A percentile compares a stretch with the other conserved stretches of the same genome.
phyloP scores from a whole-genome alignment of 2,888 invertebrate species.

The Nebria brevicollis region DNA sequence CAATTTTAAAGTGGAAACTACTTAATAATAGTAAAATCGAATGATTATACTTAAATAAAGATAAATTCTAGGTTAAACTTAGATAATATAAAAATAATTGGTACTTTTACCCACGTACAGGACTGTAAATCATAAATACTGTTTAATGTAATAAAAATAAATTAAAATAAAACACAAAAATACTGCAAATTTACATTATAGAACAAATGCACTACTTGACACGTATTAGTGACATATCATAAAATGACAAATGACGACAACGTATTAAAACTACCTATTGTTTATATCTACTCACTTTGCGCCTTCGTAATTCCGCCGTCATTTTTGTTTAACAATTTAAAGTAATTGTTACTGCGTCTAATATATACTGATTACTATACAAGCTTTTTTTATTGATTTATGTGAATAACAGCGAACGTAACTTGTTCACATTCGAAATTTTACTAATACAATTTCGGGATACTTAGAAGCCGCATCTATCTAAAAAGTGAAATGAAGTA shows the following conservation, averaged over 20 bases:
- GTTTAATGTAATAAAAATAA: constrained; percentile 1
- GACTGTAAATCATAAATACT: constrained; percentile 23
- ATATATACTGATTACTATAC: not conserved
- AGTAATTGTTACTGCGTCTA: not conserved
- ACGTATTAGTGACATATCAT: not conserved
- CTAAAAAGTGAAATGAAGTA: not conserved
- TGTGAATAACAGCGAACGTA: not conserved
- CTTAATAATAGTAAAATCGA: not conserved
- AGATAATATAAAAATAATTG: constrained; percentile 11
- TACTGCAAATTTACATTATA: not conserved
- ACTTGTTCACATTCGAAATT: not conserved
- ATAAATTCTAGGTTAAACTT: constrained; percentile 27
- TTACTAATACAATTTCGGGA: not conserved
- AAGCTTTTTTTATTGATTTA: constrained; percentile 4
- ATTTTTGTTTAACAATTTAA: constrained; percentile 23
- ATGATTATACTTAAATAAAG: not conserved
- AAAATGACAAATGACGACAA: not conserved
- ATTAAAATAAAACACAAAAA: constrained; percentile 6
- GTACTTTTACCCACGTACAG: constrained; percentile 27
- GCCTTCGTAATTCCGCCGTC: constrained; percentile 49
- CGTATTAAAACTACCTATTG: not conserved
- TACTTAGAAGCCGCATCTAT: not conserved
- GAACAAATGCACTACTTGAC: constrained; percentile 6
- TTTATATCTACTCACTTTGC: constrained; percentile 48
- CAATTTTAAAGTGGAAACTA: not conserved